Conservation (phyloP, 2,113 vertebrate genomes). For the Myxocyprinus asiaticus region DNA sequence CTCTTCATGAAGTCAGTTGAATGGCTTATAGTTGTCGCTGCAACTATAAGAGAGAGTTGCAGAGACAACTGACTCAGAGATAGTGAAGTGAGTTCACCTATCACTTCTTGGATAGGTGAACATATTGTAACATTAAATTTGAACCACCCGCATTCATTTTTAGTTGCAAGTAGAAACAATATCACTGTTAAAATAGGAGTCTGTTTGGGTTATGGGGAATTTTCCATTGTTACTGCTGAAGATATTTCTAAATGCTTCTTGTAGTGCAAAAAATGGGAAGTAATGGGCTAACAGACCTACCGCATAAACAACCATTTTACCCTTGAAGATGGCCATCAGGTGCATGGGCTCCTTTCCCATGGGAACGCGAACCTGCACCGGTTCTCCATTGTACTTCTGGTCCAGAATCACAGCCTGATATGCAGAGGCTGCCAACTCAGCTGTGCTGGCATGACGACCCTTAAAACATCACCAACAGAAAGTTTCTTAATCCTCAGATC, state of each 20-base stretch:
- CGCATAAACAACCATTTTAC: slow-evolving; percentile 83
- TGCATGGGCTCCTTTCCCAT: slow-evolving; percentile 89
- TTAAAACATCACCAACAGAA: slow-evolving; percentile 50
- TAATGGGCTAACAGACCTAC: slow-evolving; percentile 61
- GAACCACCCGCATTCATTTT: not conserved
- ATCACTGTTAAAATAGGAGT: not conserved
- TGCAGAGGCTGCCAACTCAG: slow-evolving; percentile 81
- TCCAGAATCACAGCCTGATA: slow-evolving; percentile 81
- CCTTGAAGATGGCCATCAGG: slow-evolving; percentile 87
- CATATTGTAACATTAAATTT: too few relatives aligned
- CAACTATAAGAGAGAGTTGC: too few relatives aligned
- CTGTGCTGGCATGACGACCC: slow-evolving; percentile 80
- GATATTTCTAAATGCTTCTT: too few relatives aligned
- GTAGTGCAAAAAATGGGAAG: not conserved
- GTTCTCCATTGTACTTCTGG: slow-evolving; percentile 80
- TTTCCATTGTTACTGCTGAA: too few relatives aligned
- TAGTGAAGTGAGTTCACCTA: too few relatives aligned
- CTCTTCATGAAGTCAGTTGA: too few relatives aligned
- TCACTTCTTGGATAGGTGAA: too few relatives aligned
- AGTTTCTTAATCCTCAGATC: too few relatives aligned
- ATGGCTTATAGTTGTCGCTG: too few relatives aligned
- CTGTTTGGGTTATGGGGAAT: not conserved
- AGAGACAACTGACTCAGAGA: too few relatives aligned
- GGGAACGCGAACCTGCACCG: slow-evolving; percentile 81
- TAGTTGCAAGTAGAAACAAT: not conserved